Evolutionary conservation across 1,140 invertebrate species (phyloP).

Genomic region (Drosophila simulans): DNA sequence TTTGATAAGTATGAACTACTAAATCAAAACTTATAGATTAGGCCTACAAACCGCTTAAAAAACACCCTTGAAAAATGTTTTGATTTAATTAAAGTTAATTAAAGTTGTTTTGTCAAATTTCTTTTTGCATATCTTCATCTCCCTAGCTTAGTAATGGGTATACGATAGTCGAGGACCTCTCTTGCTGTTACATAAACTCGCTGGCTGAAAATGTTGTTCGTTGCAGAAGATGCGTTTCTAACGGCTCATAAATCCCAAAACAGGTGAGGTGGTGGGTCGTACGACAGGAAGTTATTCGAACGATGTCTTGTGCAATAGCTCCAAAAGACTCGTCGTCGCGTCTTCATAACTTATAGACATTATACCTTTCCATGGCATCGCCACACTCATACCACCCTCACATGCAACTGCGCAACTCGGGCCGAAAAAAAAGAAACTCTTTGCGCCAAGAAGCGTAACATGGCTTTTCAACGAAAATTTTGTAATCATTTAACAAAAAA

Average conservation of each 20-base stretch:
- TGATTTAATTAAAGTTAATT: no score
- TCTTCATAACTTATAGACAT: constrained; percentile 51
- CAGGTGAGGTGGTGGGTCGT: constrained; percentile 10
- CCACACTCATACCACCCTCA: constrained; percentile 39
- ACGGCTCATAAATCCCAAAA: constrained; percentile 40
- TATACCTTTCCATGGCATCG: constrained; percentile 46
- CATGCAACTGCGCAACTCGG: constrained; percentile 73
- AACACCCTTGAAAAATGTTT: no score
- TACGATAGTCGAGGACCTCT: no score
- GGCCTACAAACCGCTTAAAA: no score
- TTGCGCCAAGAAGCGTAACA: constrained; percentile 82
- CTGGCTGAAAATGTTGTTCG: no score
- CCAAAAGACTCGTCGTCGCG: constrained; percentile 27
- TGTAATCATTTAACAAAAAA: constrained; percentile 79
- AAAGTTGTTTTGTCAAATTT: no score
- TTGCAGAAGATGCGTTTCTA: constrained; percentile 12
- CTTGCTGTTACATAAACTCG: no score
- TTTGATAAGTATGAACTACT: no score
- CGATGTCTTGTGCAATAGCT: constrained; percentile 64
- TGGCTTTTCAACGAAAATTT: constrained; percentile 81
- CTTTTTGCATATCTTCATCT: background rate
- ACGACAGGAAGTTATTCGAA: constrained; percentile 63
- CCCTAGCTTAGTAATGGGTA: no score
- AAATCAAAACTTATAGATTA: no score
- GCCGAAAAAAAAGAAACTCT: constrained; percentile 66